Base-by-base conservation (phyloP, 2,113 vertebrate genomes). In the Cygnus atratus region DNA sequence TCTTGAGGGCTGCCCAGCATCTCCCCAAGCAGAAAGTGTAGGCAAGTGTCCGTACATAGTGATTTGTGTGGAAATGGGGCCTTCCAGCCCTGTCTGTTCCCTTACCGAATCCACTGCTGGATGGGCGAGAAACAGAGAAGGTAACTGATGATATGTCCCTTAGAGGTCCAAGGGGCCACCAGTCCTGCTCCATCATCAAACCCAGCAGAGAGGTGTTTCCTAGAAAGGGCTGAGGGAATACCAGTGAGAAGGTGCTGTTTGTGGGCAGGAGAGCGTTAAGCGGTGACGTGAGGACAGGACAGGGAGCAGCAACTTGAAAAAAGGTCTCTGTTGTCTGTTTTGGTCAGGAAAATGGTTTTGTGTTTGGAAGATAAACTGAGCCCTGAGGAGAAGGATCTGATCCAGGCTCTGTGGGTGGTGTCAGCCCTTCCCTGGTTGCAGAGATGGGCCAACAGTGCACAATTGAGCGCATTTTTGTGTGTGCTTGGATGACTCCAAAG, bases 351-450 rank as follows among this genome's bases (percentile, higher is more conserved):
- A 62, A 84, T n/a, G 67, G 52, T 35, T 81, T 50, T 65, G 22
- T 48, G 19, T 68, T 93, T 90, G 82, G 73, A 85, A 89, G 78
- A 93, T 65, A 43, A 84, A 68, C 35, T 17, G 50, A 92, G 37
- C 70, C 81, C 73, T 0, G 31, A 85, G 78, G 87, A 93, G 78
- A 84, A 81, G 77, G 78, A 94, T 46, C 66, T 76, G 87, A 43
- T 94, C 84, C 92, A 94, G 73, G 43, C 92, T 87, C 70, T 0
- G 8, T 82, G 93, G 84, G 90, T 92, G 84, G 70, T 93, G 77
- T 78, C 57, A 84, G 80, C 84, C 83, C 65, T 89, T 74, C 37
- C 79, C 37, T 0, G 1, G 3, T 9, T 63, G 55, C 73, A 77
- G 72, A 93, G 65, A 54, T 16, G 50, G 73, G 87, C 91, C 84